Base-by-base conservation (phyloP, 2,797 vertebrate species). In the Coluber constrictor region DNA sequence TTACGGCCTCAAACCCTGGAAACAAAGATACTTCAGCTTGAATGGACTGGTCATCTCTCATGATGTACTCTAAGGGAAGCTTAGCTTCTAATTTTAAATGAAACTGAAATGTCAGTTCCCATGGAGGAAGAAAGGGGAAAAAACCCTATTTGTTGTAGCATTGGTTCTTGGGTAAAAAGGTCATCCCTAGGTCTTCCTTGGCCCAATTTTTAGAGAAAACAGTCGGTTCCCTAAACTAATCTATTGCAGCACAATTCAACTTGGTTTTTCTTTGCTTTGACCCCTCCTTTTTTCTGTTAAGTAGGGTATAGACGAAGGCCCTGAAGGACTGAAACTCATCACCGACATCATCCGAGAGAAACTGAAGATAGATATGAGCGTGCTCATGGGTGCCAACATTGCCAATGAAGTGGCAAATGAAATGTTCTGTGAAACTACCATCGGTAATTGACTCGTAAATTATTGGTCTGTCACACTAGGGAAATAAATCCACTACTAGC, bases 351-450 rank as follows among this genome's bases (percentile, higher is more conserved):
- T 99, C 96, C 96, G 98, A 86, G 98, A 98, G 94, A 98, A 98
- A 92, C 97, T 99, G 88, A 97, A 97, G 87, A 98, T 99, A 9
- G 98, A 99, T 6, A 97, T 99, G 94, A 98, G 98, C 1, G 98
- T 99, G 91, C 98, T 99, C 37, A 99, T 99, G 99, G 98, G 98
- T 18, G 98, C 98, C 86, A 99, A 99, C 97, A 99, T 99, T 60
- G 98, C 98, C 92, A 98, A 88, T 29, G 98, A 99, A 96, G 98
- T 99, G 95, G 98, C 99, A 0, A 98, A 98, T 0, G 98, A 98
- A 96, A 98, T 98, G 97, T 99, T 99, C 97, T 99, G 98, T 83
- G 98, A 99, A 97, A 99, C 98, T 89, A 99, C 98, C 88, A 98
- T 99, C 1, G 98, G 98, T 99, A 94, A 97, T 10, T 95, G 57